phyloP scores from a whole-genome alignment of 2,113 vertebrate species.

The Pedetes capensis region DNA sequence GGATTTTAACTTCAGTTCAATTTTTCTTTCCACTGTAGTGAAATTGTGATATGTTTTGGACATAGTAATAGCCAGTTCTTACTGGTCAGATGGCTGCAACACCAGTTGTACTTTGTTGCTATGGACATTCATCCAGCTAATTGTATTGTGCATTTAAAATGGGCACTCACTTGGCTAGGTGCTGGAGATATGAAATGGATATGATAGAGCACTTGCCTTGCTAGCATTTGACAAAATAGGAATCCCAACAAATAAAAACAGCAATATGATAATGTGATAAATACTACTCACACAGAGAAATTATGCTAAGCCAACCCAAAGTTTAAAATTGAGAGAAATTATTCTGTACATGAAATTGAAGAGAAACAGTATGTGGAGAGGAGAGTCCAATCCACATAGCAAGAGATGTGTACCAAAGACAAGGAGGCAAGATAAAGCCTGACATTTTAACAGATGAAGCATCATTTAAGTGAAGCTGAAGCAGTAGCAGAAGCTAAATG shows the following conservation, averaged over 20 bases:
- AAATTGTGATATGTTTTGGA: neutral
- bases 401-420: neutral
- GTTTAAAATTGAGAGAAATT: neutral
- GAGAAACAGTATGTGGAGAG: neutral
- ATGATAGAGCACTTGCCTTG: neutral
- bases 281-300: neutral
- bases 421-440: neutral
- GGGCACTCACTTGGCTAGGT: neutral
- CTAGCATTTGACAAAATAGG: neutral
- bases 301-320: neutral
- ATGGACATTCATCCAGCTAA: neutral
- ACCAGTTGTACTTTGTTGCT: neutral
- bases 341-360: neutral
- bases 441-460: neutral
- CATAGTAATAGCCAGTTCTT: neutral
- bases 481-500: neutral
- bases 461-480: neutral
- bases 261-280: neutral
- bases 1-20: neutral
- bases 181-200: neutral
- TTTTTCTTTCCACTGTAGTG: neutral
- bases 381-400: neutral
- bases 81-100: neutral
- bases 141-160: neutral
- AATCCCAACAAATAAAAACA: neutral